Base-by-base conservation (phyloP, 2,113 vertebrate genomes). In the Oreotragus oreotragus region DNA sequence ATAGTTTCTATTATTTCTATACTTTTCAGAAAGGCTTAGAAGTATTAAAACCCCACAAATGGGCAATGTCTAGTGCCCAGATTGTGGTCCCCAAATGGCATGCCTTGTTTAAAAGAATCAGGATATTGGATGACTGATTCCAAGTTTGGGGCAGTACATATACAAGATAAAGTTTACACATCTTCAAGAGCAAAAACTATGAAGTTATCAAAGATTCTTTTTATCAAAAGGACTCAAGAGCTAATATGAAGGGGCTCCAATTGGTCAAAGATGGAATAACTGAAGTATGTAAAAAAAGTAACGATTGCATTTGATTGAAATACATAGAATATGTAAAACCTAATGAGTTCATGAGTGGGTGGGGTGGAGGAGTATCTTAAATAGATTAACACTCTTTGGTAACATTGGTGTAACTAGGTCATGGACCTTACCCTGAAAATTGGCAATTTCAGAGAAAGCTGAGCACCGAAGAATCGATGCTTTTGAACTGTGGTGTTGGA, bases 21-120 rank as follows among this genome's bases (percentile, higher is more conserved):
- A 60, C 77, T 92, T 96, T 92, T 47, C 88, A 92, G 84, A 89
- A 96, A 79, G 30, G 14, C 58, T 60, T 70, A 62, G 49, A 91
- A 90, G 9, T 62, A 89, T 70, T 55, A 60, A 92, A 95, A 92
- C 73, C 33, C 5, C 19, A 49, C 1, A 25, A 55, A 15, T 84
- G 51, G 77, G 33, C 51, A 73, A 25, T 45, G 51, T 70, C 17
- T 76, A 39, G 39, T 79, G 47, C 16, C 23, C 12, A 73, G 47
- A 33, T 8, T 79, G 49, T 95, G 43, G 43, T 95, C 60, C 53
- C 47, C 86, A 33, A 53, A 83, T 58, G 60, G 25, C 16, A 45
- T 66, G 83, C 5, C 17, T 43, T 36, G 28, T 49, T 30, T 58
- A 51, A 90, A 90, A 33, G 73, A 85, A 79, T 60, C 28, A 33